Conservation (phyloP, 2,888 invertebrate genomes). For the Saturnia pavonia region DNA sequence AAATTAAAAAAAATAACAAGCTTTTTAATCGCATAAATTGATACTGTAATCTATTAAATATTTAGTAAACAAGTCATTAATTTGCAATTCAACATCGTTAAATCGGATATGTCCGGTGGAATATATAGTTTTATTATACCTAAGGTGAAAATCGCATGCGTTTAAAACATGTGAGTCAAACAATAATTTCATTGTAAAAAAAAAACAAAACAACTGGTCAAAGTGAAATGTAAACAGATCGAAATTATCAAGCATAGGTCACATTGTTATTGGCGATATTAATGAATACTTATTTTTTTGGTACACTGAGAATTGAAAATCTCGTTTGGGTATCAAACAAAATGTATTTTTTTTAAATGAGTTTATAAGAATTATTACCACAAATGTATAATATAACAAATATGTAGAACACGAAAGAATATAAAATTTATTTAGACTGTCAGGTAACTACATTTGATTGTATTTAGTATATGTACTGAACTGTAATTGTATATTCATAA, state of each 20-base stretch:
- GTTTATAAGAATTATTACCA: no score
- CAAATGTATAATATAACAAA: no score
- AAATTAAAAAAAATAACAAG: not conserved
- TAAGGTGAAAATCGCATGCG: not conserved
- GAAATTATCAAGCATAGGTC: slow-evolving; percentile 1
- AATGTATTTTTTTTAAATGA: not conserved
- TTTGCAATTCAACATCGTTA: not conserved
- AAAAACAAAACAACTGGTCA: slow-evolving; percentile 12
- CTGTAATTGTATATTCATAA: no score
- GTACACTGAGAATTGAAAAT: no score
- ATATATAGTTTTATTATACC: slow-evolving; percentile 4
- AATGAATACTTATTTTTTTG: not conserved
- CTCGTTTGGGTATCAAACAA: not conserved
- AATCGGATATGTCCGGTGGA: slow-evolving; percentile 8
- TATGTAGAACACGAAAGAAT: no score
- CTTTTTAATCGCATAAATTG: not conserved
- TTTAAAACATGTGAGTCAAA: not conserved
- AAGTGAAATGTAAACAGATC: slow-evolving; percentile 10
- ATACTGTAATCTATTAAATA: not conserved
- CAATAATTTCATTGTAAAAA: not conserved
- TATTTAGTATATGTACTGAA: not conserved
- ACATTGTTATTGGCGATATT: not conserved
- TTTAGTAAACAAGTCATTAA: slow-evolving; percentile 5
- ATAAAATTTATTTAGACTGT: not conserved
- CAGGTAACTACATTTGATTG: not conserved